Evolutionary conservation across 1,140 invertebrate species (phyloP).

Genomic region (Eueides isabella): DNA sequence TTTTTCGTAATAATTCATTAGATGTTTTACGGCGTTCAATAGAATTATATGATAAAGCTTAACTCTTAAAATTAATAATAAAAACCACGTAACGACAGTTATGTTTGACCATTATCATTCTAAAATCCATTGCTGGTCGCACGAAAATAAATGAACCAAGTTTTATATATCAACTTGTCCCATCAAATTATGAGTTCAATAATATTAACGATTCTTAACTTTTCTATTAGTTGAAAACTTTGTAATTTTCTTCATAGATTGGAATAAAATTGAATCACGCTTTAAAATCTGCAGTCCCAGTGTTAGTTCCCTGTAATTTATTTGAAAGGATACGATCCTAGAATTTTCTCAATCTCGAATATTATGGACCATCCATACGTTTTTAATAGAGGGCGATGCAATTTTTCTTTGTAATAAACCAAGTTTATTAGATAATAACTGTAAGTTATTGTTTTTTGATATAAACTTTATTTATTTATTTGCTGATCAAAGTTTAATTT

Average conservation of each 20-base stretch:
- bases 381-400: background rate
- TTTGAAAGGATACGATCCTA: slow-evolving; percentile 6
- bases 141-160: background rate
- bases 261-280: slow-evolving; percentile 31
- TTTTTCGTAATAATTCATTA: too few relatives aligned
- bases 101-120: background rate
- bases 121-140: background rate
- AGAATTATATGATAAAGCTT: too few relatives aligned
- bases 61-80: background rate
- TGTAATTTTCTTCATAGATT: slow-evolving; percentile 29
- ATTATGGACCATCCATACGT: background rate
- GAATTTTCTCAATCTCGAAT: slow-evolving; percentile 5
- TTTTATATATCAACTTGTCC: slow-evolving; percentile 27
- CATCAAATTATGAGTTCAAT: slow-evolving; percentile 30
- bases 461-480: too few relatives aligned
- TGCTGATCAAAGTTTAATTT: too few relatives aligned
- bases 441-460: too few relatives aligned
- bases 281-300: slow-evolving; percentile 22
- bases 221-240: slow-evolving; percentile 23
- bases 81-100: background rate
- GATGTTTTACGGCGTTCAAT: too few relatives aligned
- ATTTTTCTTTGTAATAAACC: background rate
- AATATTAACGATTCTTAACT: slow-evolving; percentile 30
- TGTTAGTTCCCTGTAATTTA: slow-evolving; percentile 15
- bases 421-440: too few relatives aligned